Percentiles rank a stretch among this genome's conserved stretches.
Conservation (phyloP, 2,888 invertebrate genomes). For the Spodoptera littoralis region DNA sequence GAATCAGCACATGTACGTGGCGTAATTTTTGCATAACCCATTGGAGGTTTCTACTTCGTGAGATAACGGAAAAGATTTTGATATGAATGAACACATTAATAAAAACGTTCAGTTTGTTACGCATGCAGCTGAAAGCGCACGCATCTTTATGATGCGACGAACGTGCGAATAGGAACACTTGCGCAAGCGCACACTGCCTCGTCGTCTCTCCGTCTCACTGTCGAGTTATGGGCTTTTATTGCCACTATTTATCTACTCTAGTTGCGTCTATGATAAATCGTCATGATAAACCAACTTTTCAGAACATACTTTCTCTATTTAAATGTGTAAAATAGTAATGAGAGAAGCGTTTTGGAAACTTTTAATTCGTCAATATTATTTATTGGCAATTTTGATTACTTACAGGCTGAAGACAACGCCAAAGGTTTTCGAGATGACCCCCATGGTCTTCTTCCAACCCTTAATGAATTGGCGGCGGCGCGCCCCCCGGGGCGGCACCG, state of each 20-base stretch:
- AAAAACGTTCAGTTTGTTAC: constrained; percentile 49
- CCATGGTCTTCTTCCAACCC: constrained; percentile 90
- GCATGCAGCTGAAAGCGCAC: constrained; percentile 61
- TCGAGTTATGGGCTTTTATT: constrained; percentile 71
- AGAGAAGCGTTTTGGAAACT: constrained; percentile 9
- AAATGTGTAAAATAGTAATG: constrained; percentile 17
- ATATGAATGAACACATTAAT: constrained; percentile 56
- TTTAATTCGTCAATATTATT: neutral
- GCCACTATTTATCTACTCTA: constrained; percentile 61
- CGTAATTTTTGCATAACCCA: constrained; percentile 79
- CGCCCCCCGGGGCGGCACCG: constrained; percentile 83
- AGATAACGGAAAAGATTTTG: constrained; percentile 65
- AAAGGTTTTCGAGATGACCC: constrained; percentile 93
- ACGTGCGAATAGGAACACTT: constrained; percentile 83
- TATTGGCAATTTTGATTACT: constrained; percentile 76
- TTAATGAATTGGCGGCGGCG: constrained; percentile 87
- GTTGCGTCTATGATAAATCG: constrained; percentile 68
- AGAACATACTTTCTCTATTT: constrained; percentile 47
- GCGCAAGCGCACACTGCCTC: constrained; percentile 72
- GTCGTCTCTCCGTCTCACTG: constrained; percentile 52
- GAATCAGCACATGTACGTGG: constrained; percentile 53
- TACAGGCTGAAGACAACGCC: constrained; percentile 95
- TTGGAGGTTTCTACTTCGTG: constrained; percentile 58
- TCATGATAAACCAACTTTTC: constrained; percentile 61
- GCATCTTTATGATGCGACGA: constrained; percentile 59